phyloP scores from a whole-genome alignment of 2,888 invertebrate genomes.

The Ligdia adustata region DNA sequence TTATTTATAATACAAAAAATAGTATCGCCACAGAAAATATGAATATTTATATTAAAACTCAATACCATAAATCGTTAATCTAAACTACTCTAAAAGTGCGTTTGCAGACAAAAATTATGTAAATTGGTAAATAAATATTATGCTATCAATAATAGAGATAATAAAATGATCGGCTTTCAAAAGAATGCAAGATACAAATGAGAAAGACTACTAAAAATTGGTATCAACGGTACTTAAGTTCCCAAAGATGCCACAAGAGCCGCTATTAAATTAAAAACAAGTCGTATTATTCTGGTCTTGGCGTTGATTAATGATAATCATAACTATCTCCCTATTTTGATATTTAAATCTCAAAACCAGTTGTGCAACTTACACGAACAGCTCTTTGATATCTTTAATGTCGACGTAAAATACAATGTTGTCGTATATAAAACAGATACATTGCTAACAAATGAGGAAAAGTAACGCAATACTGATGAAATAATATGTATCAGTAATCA shows the following conservation, averaged over 20 bases:
- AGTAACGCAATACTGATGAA: constrained; percentile 19
- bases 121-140: constrained; percentile 14
- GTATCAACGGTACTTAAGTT: constrained; percentile 8
- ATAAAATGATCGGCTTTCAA: constrained; percentile 9
- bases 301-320: constrained; percentile 45
- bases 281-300: constrained; percentile 18
- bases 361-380: constrained; percentile 32
- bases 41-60: not conserved
- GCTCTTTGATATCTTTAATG: constrained; percentile 31
- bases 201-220: constrained; percentile 6
- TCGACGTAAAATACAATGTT: constrained; percentile 21
- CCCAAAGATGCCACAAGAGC: constrained; percentile 6
- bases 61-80: not conserved
- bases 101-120: constrained; percentile 10
- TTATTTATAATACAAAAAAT: no score
- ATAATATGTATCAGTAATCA: constrained; percentile 27
- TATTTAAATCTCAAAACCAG: constrained; percentile 42
- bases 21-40: no score
- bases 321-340: constrained; percentile 42
- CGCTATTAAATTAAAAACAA: constrained; percentile 26
- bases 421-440: constrained; percentile 21
- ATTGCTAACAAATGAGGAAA: constrained; percentile 27
- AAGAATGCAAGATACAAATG: constrained; percentile 8
- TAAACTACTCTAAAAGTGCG: constrained; percentile 3
- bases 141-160: constrained; percentile 1